Evolutionary conservation across 2,888 invertebrate species (phyloP).

Genomic region (Machimus atricapillus): DNA sequence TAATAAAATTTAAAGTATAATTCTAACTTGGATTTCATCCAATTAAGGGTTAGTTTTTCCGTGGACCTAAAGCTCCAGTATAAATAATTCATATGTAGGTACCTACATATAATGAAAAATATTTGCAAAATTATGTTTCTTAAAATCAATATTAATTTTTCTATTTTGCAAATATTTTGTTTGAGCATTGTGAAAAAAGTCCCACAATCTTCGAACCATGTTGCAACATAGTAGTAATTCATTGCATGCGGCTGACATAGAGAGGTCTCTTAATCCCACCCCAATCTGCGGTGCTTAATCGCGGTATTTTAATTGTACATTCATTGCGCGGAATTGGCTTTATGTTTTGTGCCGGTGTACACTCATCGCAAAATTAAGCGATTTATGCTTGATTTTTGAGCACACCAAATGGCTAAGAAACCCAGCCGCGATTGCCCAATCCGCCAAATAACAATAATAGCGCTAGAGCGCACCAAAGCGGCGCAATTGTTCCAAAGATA

Average conservation of each 20-base stretch:
- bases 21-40: no score
- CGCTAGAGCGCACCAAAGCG: constrained; percentile 8
- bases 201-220: background rate
- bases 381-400: background rate
- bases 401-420: background rate
- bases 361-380: constrained; percentile 4
- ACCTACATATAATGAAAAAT: no score
- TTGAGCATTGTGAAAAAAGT: background rate
- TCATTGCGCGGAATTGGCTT: background rate
- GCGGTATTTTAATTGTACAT: background rate
- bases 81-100: no score
- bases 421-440: constrained; percentile 25
- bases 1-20: no score
- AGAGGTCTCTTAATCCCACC: background rate
- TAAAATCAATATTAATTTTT: no score
- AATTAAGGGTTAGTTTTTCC: no score
- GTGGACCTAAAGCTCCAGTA: no score
- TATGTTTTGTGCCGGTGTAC: background rate
- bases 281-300: background rate
- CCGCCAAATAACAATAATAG: constrained; percentile 13
- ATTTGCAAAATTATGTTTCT: no score
- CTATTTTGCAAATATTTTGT: background rate
- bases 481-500: constrained; percentile 27
- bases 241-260: background rate
- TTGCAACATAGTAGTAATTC: background rate